These are phyloP conservation scores for Notiomystis cincta DNA, from an alignment of 2,113 vertebrate species.

Conservation along the genomic window DNA sequence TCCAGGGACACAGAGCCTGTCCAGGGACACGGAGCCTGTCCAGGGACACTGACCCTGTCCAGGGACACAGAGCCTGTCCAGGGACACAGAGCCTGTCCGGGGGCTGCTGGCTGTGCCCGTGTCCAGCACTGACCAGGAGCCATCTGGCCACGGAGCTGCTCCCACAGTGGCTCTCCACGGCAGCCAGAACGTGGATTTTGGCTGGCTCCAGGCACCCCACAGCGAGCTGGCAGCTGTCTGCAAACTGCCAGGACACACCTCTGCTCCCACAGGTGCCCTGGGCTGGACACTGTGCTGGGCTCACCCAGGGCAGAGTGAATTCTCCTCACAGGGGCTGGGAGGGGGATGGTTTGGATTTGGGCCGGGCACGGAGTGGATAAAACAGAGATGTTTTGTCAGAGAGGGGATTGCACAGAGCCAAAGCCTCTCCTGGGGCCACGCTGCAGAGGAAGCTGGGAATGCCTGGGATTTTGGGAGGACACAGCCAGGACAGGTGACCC, in stretches of 20 bases:
- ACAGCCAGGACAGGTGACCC: not conserved
- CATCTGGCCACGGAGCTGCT: accelerated
- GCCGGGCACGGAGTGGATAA: accelerated
- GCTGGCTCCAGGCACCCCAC: not conserved
- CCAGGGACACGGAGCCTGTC: too few species aligned
- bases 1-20: too few species aligned
- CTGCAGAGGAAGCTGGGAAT: not conserved
- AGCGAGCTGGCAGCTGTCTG: not conserved
- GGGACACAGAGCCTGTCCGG: too few species aligned
- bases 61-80: too few species aligned
- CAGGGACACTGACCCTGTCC: too few species aligned
- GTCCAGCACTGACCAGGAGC: not conserved
- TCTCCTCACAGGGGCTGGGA: not conserved
- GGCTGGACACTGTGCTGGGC: not conserved
- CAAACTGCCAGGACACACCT: not conserved
- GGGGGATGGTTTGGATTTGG: not conserved
- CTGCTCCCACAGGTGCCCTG: accelerated
- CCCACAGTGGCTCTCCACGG: accelerated
- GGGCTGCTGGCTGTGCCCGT: not conserved
- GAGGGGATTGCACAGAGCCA: not conserved
- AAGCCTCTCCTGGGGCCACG: not conserved
- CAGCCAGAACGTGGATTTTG: not conserved
- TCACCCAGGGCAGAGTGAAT: accelerated
- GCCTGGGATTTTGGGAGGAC: not conserved
- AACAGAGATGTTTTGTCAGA: accelerated